Evolutionary conservation across 2,888 invertebrate species (phyloP), one percentile per base, ranked within the genome.

Genomic region (Epicampocera succincta): DNA sequence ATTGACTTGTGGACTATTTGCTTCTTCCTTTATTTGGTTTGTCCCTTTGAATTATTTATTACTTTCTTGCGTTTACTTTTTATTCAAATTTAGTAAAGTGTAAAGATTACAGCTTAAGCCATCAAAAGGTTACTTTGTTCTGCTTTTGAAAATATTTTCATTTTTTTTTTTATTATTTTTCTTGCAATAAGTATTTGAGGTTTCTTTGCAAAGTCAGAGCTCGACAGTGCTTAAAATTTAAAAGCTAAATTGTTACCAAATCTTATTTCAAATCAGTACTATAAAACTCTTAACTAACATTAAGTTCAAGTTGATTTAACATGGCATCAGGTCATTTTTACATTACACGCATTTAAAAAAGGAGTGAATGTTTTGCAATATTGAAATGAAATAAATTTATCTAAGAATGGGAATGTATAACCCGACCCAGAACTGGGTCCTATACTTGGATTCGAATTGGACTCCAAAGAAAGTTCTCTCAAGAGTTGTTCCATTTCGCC

Each of bases 1-100:
- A 63, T 69, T 80, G 58, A 56, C 44, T 40, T 61, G 61, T 65
- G 19, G 46, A 68, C 60, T 60, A 58, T 58, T 17, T 56, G 42
- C 38, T 40, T 19, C 42, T 29, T 58, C 52, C 46, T 60, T 15
- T 50, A 11, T 17, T 11, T 38, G 33, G 15, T 60, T 54, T 44
- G 17, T 48, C 21, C 25, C 15, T 44, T 60, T 42, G 21, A 25
- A 25, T 25, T 60, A 8, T 12, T 17, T 71, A 42, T 63, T 13
- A 19, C 50, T 40, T 68, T 54, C 40, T 8, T 54, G 52, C 54
- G 52, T 42, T 8, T 54, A 54, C 54, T 68, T 42, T 21, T 21
- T 33, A n/a, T 42, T 61, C 29, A 63, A 61, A 61, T 17, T 63
- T 54, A 54, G 9, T 73, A 38, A 54, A 46, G 44, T 63, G 38